These are phyloP conservation scores for Triplophysa dalaica DNA, from an alignment of 2,113 vertebrate genomes.

Conservation along the genomic window DNA sequence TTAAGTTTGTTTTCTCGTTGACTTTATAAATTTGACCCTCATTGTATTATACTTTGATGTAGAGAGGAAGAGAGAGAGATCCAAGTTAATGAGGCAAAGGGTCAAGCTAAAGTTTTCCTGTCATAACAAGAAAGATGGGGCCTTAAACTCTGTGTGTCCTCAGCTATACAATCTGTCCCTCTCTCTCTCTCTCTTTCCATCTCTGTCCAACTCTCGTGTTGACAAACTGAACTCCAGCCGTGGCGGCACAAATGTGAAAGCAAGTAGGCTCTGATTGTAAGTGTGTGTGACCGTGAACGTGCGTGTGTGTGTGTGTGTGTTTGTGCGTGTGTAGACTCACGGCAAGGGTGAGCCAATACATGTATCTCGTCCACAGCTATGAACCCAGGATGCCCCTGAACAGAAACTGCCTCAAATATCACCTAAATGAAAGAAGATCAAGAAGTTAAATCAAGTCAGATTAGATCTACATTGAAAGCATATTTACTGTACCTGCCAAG, in stretches of 20 bases:
- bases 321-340: slow-evolving; percentile 73
- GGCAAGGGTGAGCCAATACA: slow-evolving; percentile 93
- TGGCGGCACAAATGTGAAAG: slow-evolving; percentile 11
- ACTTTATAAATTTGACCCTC: no score
- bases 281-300: no score
- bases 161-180: slow-evolving; percentile 57
- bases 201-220: slow-evolving; percentile 22
- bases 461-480: neutral
- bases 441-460: slow-evolving; percentile 10
- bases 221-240: slow-evolving; percentile 15
- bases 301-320: neutral
- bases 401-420: slow-evolving; percentile 92
- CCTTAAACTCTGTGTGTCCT: slow-evolving; percentile 49
- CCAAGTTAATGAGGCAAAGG: neutral
- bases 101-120: slow-evolving; percentile 50
- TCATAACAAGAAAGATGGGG: slow-evolving; percentile 61
- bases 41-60: no score
- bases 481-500: neutral
- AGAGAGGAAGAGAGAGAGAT: neutral
- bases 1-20: no score
- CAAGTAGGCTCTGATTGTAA: neutral
- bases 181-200: slow-evolving; percentile 57
- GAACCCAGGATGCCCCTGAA: slow-evolving; percentile 92
- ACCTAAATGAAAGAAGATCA: slow-evolving; percentile 76
- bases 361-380: slow-evolving; percentile 94